Percentiles rank a stretch among this genome's conserved stretches.
These are phyloP conservation scores for Vespertilio murinus DNA, from an alignment of 2,797 vertebrate genomes.

Conservation along the genomic window DNA sequence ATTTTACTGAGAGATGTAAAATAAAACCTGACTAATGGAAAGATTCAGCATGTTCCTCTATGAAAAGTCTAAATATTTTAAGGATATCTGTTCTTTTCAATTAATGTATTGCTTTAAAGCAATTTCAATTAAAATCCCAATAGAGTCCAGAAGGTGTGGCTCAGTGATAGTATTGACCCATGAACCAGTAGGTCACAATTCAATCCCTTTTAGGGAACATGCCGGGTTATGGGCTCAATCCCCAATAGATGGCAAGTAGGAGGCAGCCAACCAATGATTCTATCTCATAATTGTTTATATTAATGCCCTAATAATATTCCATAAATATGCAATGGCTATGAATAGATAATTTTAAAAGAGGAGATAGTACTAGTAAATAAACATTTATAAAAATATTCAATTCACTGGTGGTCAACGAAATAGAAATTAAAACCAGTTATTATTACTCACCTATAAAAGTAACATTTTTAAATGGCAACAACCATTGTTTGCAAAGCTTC, in stretches of 20 bases:
- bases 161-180: no score
- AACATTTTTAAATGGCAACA: not conserved
- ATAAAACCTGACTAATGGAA: conserved; percentile 53
- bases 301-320: conserved; percentile 8
- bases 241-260: no score
- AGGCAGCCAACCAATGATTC: no score
- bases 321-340: not conserved
- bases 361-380: not conserved
- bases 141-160: not conserved
- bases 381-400: conserved; percentile 10
- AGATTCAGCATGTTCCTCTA: conserved; percentile 29
- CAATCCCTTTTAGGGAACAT: no score
- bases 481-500: not conserved
- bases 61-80: conserved; percentile 59
- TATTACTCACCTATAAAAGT: not conserved
- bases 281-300: not conserved
- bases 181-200: no score
- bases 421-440: conserved; percentile 39
- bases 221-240: no score
- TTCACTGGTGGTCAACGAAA: not conserved
- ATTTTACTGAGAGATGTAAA: conserved; percentile 53
- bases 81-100: conserved; percentile 48
- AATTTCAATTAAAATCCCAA: conserved; percentile 47
- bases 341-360: not conserved
- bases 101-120: conserved; percentile 42